These are phyloP conservation scores for Sylvietta virens DNA, from an alignment of 2,113 vertebrate species.

Conservation along the genomic window DNA sequence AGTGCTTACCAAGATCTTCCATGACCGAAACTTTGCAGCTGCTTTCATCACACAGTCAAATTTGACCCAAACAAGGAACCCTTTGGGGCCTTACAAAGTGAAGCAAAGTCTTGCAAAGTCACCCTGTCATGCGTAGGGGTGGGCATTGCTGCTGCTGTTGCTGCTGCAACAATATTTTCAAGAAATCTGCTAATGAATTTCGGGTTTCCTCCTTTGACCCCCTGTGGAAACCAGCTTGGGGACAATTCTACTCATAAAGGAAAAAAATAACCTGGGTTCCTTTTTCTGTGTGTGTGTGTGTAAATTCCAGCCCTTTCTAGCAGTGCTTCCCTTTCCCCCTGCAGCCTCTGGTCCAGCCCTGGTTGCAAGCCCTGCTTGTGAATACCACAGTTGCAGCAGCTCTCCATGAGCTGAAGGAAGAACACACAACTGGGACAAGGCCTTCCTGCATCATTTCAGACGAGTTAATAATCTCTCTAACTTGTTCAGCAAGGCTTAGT, in stretches of 20 bases:
- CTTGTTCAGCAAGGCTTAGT: conserved; percentile 27
- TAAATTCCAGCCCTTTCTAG: not conserved
- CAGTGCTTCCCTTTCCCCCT: not conserved
- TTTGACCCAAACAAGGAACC: not conserved
- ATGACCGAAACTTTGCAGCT: not conserved
- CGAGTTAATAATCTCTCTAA: conserved; percentile 26
- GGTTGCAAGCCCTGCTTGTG: not conserved
- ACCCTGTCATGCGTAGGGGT: accelerated
- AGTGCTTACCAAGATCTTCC: not conserved
- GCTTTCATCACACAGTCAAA: accelerated
- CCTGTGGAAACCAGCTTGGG: not conserved
- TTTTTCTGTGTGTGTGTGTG: not conserved
- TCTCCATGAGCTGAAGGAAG: not conserved
- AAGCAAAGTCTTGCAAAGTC: not conserved
- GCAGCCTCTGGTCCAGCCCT: not conserved
- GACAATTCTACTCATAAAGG: not conserved
- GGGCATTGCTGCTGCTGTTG: not conserved
- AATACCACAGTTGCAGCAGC: not conserved
- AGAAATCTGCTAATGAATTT: conserved; percentile 8
- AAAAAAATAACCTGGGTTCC: conserved; percentile 10
- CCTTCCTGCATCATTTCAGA: conserved; percentile 21
- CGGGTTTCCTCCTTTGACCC: not conserved
- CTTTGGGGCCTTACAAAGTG: not conserved
- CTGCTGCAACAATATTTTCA: not conserved
- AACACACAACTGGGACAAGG: not conserved